These are phyloP conservation scores for Drosophila helvetica DNA, from an alignment of 2,888 invertebrate genomes.

Conservation along the genomic window DNA sequence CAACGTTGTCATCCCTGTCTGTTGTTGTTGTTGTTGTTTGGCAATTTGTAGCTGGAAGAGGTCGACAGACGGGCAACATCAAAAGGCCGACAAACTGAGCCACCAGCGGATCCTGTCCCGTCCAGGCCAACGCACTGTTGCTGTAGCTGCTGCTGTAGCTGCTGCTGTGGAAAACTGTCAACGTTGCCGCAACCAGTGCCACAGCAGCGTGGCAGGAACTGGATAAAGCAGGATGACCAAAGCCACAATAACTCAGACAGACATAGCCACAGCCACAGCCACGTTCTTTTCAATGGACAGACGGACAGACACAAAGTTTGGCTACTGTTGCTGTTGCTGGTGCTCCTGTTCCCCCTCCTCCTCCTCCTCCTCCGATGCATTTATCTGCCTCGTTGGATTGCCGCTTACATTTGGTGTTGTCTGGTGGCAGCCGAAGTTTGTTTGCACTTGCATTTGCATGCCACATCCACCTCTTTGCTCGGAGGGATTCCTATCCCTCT, in stretches of 20 bases:
- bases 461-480: conserved; percentile 32
- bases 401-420: conserved; percentile 57
- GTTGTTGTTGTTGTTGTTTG: conserved; percentile 28
- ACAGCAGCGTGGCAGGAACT: not conserved
- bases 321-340: conserved; percentile 38
- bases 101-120: conserved; percentile 41
- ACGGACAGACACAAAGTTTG: conserved; percentile 17
- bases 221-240: conserved; percentile 48
- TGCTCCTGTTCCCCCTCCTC: not conserved
- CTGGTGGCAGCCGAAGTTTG: conserved; percentile 19
- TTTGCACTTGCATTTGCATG: conserved; percentile 13
- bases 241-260: conserved; percentile 73
- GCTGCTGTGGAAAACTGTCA: conserved; percentile 45
- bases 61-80: conserved; percentile 55
- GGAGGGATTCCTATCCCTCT: not conserved
- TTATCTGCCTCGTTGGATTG: conserved; percentile 57
- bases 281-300: conserved; percentile 1
- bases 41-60: conserved; percentile 58
- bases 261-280: conserved; percentile 37
- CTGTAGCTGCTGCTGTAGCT: conserved; percentile 1
- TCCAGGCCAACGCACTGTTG: conserved; percentile 34
- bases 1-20: conserved; percentile 24
- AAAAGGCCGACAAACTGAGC: conserved; percentile 74
- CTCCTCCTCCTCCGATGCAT: conserved; percentile 36
- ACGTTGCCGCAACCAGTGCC: conserved; percentile 40